Conservation (phyloP, 2,797 vertebrate genomes). For the Enoplosus armatus region DNA sequence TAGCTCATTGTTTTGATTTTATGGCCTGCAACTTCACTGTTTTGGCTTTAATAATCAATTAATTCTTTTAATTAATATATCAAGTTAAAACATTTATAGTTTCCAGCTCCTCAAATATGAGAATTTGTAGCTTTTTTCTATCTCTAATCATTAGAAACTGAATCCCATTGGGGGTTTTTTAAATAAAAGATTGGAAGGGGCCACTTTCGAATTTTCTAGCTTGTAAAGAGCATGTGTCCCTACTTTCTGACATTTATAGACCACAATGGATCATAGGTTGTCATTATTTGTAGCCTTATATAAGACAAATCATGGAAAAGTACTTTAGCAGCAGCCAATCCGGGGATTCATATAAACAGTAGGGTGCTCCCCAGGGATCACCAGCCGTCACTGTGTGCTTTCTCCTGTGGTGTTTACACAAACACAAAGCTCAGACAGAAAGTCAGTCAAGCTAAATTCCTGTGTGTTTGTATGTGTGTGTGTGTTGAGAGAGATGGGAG, state of each 20-base stretch:
- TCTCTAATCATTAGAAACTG: background rate
- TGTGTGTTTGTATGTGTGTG: slow-evolving; percentile 25
- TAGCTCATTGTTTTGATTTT: background rate
- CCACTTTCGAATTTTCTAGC: background rate
- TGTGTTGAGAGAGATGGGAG: slow-evolving; percentile 26
- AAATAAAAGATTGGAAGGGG: background rate
- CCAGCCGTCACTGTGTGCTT: slow-evolving; percentile 38
- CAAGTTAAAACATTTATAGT: background rate
- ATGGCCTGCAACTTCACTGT: background rate
- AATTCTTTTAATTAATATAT: too few species aligned
- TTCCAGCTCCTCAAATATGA: background rate
- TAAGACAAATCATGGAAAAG: slow-evolving; percentile 21
- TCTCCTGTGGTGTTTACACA: slow-evolving; percentile 61
- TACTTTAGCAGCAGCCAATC: slow-evolving; percentile 34
- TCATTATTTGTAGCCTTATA: background rate
- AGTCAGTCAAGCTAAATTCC: slow-evolving; percentile 55
- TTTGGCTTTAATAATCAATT: background rate
- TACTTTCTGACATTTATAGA: background rate
- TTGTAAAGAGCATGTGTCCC: background rate
- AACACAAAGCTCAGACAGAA: slow-evolving; percentile 58
- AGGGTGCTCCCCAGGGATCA: slow-evolving; percentile 43
- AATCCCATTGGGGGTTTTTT: background rate
- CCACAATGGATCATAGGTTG: background rate
- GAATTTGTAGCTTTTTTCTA: background rate
- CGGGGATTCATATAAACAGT: slow-evolving; percentile 45